Conservation (phyloP, 2,797 vertebrate species). For the Sciaenops ocellatus region DNA sequence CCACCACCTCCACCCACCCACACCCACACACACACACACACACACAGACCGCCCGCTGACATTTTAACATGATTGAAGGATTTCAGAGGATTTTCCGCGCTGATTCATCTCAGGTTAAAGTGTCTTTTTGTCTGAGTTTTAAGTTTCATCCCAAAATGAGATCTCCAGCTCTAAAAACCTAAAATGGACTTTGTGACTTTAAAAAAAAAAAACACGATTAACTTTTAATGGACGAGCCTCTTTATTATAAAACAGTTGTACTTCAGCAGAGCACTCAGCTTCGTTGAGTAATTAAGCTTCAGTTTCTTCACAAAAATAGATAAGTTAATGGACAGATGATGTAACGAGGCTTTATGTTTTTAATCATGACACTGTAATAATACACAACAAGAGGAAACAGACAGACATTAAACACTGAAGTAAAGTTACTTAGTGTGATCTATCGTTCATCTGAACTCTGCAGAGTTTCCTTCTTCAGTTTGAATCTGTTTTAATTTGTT, state of each 20-base stretch:
- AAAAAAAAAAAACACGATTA: slow-evolving; percentile 7
- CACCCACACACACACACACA: slow-evolving; percentile 6
- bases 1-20: neutral
- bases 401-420: neutral
- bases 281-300: slow-evolving; percentile 43
- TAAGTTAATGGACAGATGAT: slow-evolving; percentile 62
- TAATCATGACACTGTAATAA: neutral
- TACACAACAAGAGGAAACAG: neutral
- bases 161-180: slow-evolving; percentile 5
- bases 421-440: slow-evolving; percentile 33
- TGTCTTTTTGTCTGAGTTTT: slow-evolving; percentile 43
- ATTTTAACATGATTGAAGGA: slow-evolving; percentile 70
- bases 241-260: neutral
- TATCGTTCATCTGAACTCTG: too few species aligned
- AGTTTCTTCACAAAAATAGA: slow-evolving; percentile 25
- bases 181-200: slow-evolving; percentile 23
- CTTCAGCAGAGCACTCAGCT: slow-evolving; percentile 5
- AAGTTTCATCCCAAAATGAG: slow-evolving; percentile 44
- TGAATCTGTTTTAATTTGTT: too few species aligned
- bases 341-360: slow-evolving; percentile 25
- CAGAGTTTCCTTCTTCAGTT: too few species aligned
- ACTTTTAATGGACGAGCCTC: neutral
- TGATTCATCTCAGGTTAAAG: slow-evolving; percentile 51
- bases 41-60: slow-evolving; percentile 7
- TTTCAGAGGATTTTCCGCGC: slow-evolving; percentile 71